A percentile compares a stretch with the other conserved stretches of the same genome.
Conservation (phyloP, 2,113 vertebrate genomes). For the Tricholaema leucomelas region DNA sequence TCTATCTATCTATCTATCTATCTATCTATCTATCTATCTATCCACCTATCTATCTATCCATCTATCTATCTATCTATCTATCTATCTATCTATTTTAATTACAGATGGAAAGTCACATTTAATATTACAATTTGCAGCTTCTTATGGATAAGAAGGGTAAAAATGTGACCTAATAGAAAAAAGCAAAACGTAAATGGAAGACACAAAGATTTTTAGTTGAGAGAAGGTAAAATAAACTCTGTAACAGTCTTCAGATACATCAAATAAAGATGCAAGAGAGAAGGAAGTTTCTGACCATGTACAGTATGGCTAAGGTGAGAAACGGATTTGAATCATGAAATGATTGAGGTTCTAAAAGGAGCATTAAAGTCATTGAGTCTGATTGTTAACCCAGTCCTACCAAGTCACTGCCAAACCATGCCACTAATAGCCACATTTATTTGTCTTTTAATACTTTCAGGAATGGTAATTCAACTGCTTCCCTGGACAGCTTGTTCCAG, state of each 20-base stretch:
- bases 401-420: too few relatives aligned
- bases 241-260: background rate
- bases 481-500: background rate
- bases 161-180: background rate
- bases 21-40: too few relatives aligned
- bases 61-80: too few relatives aligned
- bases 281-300: background rate
- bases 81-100: background rate
- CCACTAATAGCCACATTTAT: too few relatives aligned
- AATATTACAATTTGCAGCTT: background rate
- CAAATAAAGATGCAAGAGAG: accelerated
- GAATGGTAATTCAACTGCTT: too few relatives aligned
- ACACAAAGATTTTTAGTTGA: background rate
- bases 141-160: background rate
- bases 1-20: background rate
- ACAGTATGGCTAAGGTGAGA: background rate
- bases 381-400: too few relatives aligned
- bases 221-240: background rate
- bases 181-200: background rate
- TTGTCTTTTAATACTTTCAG: too few relatives aligned
- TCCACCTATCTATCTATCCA: too few relatives aligned
- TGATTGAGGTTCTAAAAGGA: background rate
- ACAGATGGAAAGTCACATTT: background rate
- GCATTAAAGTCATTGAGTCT: background rate
- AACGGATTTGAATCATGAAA: background rate